Evolutionary conservation across 2,797 vertebrate genomes (phyloP), one percentile per base, ranked within the genome.

Genomic region (Sphenodon punctatus): DNA sequence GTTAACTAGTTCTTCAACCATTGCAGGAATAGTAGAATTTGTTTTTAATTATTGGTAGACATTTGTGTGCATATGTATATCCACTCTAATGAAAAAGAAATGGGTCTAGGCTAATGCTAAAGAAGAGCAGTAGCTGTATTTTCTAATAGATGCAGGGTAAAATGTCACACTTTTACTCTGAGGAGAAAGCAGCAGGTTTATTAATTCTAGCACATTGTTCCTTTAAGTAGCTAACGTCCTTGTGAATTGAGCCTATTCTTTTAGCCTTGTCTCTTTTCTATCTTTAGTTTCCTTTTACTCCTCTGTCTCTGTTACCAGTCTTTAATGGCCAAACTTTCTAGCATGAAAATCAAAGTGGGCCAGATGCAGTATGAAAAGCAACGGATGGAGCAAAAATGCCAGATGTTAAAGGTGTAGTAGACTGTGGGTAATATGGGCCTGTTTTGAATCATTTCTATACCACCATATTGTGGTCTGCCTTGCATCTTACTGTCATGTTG

Each of bases 351-450:
- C 97, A 98, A 98, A 96, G 97, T 98, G 97, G 97, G 97, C 95
- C 98, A 99, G 97, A 97, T 99, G 97, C 98, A 98, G 95, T 99
- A 97, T 97, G 98, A 99, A 95, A 99, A 98, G 95, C 97, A 98
- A 95, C 97, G 97, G 97, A 97, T 96, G 97, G 98, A 99, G 84
- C 96, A 97, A 96, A 98, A 97, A 92, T 97, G 97, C 95, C 97
- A 97, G 93, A 95, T 97, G 30, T 85, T 97, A 75, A 97, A 99
- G 98, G 98, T 99, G 95, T 88, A 95, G 96, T 97, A 95, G 94
- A 92, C 91, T 68, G 75, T 88, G 94, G 94, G 86, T 88, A 70
- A 86, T 67, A 69, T 72, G 84, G 86, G 64, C 67, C 75, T 78
- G 8, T 85, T 86, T 78, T n/a, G 45, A 86, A 64, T 84, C 64